Evolutionary conservation across 2,888 invertebrate species (phyloP).

Genomic region (Trachelus troglodyta): DNA sequence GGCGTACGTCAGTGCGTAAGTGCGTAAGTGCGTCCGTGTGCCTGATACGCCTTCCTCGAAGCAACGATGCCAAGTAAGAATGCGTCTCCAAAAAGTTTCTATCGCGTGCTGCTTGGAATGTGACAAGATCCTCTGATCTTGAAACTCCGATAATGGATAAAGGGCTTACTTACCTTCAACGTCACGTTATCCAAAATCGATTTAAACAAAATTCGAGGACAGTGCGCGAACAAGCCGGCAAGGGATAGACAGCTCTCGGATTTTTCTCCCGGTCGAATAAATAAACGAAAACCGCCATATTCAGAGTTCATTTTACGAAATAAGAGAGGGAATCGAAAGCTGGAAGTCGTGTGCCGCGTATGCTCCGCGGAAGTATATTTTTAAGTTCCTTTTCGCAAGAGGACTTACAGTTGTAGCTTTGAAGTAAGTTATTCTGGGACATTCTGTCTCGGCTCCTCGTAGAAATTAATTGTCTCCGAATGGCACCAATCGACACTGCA

Average conservation of each 20-base stretch:
- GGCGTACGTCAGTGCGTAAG: too few species aligned
- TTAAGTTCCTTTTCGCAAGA: background rate
- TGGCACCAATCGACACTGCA: conserved; percentile 31
- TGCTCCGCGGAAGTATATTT: background rate
- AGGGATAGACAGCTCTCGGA: conserved; percentile 41
- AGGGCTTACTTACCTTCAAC: too few species aligned
- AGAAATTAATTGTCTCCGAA: conserved; percentile 15
- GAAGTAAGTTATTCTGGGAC: conserved; percentile 51
- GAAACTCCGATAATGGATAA: too few species aligned
- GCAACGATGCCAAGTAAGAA: too few species aligned
- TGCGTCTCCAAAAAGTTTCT: too few species aligned
- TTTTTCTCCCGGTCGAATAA: conserved; percentile 45
- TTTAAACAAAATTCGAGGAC: too few species aligned
- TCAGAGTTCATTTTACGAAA: conserved; percentile 52
- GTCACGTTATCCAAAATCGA: too few species aligned
- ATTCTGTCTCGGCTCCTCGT: conserved; percentile 23
- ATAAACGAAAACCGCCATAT: conserved; percentile 64
- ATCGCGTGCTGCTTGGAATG: too few species aligned
- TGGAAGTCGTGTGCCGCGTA: background rate
- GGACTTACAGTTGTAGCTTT: conserved; percentile 55
- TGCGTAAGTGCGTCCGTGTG: too few species aligned
- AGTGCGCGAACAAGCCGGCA: conserved; percentile 34
- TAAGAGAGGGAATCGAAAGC: conserved; percentile 11
- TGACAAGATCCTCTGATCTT: too few species aligned
- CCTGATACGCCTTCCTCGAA: too few species aligned